phyloP scores from a whole-genome alignment of 1,140 invertebrate genomes.

The Drosophila subpulchrella region DNA sequence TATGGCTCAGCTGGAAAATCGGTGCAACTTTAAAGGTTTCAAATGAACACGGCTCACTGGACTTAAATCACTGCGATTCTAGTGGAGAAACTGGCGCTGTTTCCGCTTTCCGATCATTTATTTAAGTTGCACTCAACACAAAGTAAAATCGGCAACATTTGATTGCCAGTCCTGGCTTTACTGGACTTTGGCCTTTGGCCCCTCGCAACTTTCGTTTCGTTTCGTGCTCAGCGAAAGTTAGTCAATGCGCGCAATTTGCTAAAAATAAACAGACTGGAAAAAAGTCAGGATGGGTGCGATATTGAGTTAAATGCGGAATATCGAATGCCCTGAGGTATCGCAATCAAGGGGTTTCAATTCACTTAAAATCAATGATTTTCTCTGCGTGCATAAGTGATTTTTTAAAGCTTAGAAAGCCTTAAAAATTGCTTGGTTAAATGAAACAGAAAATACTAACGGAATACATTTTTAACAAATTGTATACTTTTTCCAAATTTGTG shows the following conservation, averaged over 20 bases:
- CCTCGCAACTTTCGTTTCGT: slow-evolving; percentile 17
- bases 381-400: not conserved
- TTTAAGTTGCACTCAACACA: slow-evolving; percentile 64
- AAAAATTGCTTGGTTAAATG: no score
- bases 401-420: not conserved
- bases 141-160: slow-evolving; percentile 61
- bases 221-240: slow-evolving; percentile 53
- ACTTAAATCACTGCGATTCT: slow-evolving; percentile 23
- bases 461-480: no score
- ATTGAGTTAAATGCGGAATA: slow-evolving; percentile 5
- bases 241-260: slow-evolving; percentile 63
- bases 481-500: no score
- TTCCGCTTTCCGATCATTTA: slow-evolving; percentile 52
- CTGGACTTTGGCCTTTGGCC: slow-evolving; percentile 13
- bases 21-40: slow-evolving; percentile 51
- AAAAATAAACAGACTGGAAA: slow-evolving; percentile 59
- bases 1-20: slow-evolving; percentile 46
- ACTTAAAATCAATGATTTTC: slow-evolving; percentile 3
- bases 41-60: slow-evolving; percentile 10
- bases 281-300: slow-evolving; percentile 29
- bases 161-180: slow-evolving; percentile 35
- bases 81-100: slow-evolving; percentile 3
- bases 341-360: slow-evolving; percentile 16
- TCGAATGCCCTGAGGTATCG: slow-evolving; percentile 22
- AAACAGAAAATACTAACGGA: no score